Conservation (phyloP, 53 echinoderm and acorn worm genomes). For the Paracentrotus lividus region DNA sequence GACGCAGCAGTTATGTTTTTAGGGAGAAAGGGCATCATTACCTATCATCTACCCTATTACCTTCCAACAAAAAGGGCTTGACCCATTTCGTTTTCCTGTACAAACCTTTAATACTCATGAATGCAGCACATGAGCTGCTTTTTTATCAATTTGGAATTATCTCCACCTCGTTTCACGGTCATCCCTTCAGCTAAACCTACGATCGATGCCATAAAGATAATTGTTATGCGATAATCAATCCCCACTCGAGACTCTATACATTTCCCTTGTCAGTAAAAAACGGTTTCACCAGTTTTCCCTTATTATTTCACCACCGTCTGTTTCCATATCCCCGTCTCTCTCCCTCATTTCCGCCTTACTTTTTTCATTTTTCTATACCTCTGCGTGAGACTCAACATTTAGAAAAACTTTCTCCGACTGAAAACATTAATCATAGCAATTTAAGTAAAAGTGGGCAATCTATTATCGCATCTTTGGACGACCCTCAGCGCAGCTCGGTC, state of each 20-base stretch:
- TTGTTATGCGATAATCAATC: conserved; percentile 11
- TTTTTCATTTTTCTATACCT: not conserved
- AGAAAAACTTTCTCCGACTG: not conserved
- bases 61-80: not conserved
- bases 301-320: not conserved
- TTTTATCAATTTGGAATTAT: not conserved
- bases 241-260: not conserved
- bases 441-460: conserved; percentile 61
- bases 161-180: not conserved
- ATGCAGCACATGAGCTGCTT: not conserved
- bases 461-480: conserved; percentile 52
- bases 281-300: not conserved
- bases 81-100: not conserved
- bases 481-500: conserved; percentile 19
- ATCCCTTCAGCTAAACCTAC: conserved; percentile 17
- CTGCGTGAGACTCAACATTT: not conserved
- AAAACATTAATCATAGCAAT: conserved; percentile 70
- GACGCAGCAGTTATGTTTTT: no score
- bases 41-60: conserved; percentile 32
- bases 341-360: not conserved
- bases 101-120: conserved; percentile 56
- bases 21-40: not conserved
- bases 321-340: not conserved
- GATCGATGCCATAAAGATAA: conserved; percentile 28
- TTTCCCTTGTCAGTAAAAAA: not conserved